phyloP scores from a whole-genome alignment of 2,113 vertebrate species.

The Alligator sinensis region DNA sequence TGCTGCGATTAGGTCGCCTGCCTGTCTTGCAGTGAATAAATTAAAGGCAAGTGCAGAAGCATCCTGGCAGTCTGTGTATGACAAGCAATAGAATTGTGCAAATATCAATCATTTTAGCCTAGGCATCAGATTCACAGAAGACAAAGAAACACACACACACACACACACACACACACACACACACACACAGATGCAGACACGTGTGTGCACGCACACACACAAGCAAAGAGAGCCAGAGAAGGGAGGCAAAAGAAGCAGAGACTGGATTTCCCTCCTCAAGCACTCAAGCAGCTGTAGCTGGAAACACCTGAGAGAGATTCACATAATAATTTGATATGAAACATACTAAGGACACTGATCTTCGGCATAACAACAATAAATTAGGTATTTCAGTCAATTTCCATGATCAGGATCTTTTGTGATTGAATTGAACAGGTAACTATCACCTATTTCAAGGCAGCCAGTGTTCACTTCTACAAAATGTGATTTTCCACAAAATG shows the following conservation, averaged over 20 bases:
- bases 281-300: background rate
- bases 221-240: background rate
- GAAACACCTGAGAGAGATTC: background rate
- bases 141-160: background rate
- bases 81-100: conserved; percentile 46
- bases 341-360: fast-evolving
- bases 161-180: no score
- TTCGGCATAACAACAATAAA: background rate
- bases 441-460: background rate
- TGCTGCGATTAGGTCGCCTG: conserved; percentile 65
- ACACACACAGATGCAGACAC: background rate
- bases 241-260: background rate
- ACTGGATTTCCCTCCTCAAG: conserved; percentile 3
- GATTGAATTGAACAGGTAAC: background rate
- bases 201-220: no score
- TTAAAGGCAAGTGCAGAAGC: conserved; percentile 73
- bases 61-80: conserved; percentile 56
- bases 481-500: background rate
- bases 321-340: background rate
- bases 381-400: background rate
- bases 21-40: conserved; percentile 73
- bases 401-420: background rate
- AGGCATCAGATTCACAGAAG: background rate
- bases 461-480: background rate
- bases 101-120: conserved; percentile 25